Conservation (phyloP, 1,140 invertebrate species). For the Sycophila sp. region DNA sequence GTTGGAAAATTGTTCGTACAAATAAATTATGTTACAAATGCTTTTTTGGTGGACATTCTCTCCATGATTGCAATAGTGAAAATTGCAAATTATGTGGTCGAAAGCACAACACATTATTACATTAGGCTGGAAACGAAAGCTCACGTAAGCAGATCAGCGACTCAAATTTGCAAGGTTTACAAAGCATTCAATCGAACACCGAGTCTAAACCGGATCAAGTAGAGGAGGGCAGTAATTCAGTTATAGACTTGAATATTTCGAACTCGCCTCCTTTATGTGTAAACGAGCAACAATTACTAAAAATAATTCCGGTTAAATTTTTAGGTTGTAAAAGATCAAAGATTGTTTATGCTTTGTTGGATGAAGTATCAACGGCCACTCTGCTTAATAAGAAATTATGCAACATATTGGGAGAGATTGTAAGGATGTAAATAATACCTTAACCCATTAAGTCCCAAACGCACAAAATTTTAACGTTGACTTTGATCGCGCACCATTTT, state of each 20-base stretch:
- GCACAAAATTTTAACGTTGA: too few species aligned
- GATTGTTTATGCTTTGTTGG: not conserved
- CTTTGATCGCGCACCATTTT: too few species aligned
- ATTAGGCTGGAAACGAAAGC: not conserved
- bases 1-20: not conserved
- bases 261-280: not conserved
- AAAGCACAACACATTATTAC: not conserved
- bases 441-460: too few species aligned
- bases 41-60: not conserved
- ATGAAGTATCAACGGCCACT: too few species aligned
- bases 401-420: not conserved
- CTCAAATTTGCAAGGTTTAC: too few species aligned
- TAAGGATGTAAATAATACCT: not conserved
- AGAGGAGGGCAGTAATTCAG: not conserved
- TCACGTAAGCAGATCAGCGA: not conserved
- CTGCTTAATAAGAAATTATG: too few species aligned
- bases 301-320: not conserved
- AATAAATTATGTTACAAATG: not conserved
- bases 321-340: not conserved
- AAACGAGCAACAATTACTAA: not conserved
- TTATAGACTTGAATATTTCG: not conserved
- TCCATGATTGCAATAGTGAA: not conserved
- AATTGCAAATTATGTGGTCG: not conserved
- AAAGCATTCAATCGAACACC: too few species aligned
- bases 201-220: too few species aligned